Conservation (phyloP, 2,888 invertebrate genomes). For the Cactoblastis cactorum region DNA sequence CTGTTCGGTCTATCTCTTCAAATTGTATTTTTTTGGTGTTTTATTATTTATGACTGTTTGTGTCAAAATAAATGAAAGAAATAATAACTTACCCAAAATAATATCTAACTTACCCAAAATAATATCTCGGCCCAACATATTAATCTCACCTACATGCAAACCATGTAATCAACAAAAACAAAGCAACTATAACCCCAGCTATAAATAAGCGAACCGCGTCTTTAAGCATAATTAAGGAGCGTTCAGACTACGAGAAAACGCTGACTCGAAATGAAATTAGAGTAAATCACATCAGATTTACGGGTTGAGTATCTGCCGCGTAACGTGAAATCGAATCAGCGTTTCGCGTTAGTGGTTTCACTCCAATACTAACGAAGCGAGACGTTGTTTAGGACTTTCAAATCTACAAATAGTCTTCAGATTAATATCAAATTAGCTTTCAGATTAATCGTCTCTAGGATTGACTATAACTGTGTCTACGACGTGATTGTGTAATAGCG, state of each 20-base stretch:
- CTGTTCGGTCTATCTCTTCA: too few relatives aligned
- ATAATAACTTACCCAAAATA: too few relatives aligned
- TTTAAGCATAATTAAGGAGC: slow-evolving; percentile 64
- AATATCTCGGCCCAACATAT: not conserved
- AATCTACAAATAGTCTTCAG: not conserved
- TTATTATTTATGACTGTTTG: too few relatives aligned
- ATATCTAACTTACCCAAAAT: too few relatives aligned
- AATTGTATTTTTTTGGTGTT: too few relatives aligned
- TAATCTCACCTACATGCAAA: not conserved
- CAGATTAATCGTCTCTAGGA: too few relatives aligned
- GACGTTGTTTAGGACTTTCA: slow-evolving; percentile 22
- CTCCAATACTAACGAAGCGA: slow-evolving; percentile 48
- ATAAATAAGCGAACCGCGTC: slow-evolving; percentile 33
- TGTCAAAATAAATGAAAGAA: too few relatives aligned
- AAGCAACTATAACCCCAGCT: slow-evolving; percentile 13
- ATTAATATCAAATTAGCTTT: too few relatives aligned
- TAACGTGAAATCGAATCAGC: slow-evolving; percentile 69
- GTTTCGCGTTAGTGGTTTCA: slow-evolving; percentile 62
- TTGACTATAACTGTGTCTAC: too few relatives aligned
- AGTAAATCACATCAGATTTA: slow-evolving; percentile 78
- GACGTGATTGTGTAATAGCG: too few relatives aligned
- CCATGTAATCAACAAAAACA: slow-evolving; percentile 6
- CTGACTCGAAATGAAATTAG: slow-evolving; percentile 68
- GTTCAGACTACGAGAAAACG: slow-evolving; percentile 59
- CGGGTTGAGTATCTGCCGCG: slow-evolving; percentile 53